Conservation (phyloP, 2,113 vertebrate genomes). For the Lathamus discolor region DNA sequence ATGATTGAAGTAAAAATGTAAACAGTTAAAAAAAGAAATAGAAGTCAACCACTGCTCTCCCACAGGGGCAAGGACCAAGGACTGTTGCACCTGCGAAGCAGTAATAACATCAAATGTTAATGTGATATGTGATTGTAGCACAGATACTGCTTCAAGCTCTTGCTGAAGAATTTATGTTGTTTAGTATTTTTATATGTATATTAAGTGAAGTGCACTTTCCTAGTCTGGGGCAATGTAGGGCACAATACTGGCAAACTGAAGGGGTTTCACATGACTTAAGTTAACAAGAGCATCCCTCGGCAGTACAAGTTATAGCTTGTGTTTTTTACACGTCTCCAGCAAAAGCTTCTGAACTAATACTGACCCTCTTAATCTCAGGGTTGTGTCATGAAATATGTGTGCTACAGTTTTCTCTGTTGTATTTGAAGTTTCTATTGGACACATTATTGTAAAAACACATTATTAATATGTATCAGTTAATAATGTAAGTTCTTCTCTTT, state of each 20-base stretch:
- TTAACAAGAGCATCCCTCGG: not conserved
- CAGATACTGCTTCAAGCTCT: conserved; percentile 42
- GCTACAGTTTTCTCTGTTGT: not conserved
- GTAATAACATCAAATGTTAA: conserved; percentile 69
- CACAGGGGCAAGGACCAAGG: conserved; percentile 65
- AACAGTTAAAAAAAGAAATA: conserved; percentile 74
- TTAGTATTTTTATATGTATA: conserved; percentile 69
- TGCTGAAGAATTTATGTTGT: conserved; percentile 62
- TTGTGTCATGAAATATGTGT: not conserved
- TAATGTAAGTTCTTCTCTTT: not conserved
- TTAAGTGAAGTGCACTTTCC: conserved; percentile 65
- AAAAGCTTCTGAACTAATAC: conserved; percentile 1
- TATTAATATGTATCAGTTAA: not conserved
- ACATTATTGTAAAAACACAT: not conserved
- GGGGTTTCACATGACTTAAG: conserved; percentile 15
- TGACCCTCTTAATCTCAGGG: not conserved
- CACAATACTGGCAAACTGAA: conserved; percentile 53
- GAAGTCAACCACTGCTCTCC: conserved; percentile 65
- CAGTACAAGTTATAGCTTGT: not conserved
- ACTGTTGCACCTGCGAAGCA: conserved; percentile 60
- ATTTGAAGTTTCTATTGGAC: not conserved
- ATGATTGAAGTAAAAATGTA: conserved; percentile 77
- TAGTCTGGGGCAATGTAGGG: conserved; percentile 49
- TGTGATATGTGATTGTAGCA: conserved; percentile 51
- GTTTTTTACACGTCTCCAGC: not conserved